Conservation (phyloP, 2,888 invertebrate genomes). For the Nebria brevicollis region DNA sequence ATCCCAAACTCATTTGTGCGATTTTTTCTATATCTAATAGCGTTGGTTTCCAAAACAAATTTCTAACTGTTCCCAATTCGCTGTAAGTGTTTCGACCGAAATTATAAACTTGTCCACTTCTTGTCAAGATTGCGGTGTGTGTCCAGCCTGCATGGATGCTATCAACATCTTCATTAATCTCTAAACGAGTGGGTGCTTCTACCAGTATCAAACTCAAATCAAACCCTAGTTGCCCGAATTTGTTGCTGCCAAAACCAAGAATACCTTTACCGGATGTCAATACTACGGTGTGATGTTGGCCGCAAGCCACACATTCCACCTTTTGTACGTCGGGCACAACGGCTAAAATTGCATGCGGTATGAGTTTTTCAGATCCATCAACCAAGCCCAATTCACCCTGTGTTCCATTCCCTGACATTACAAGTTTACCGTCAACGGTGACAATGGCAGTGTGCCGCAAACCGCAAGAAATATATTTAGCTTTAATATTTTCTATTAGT, state of each 20-base stretch:
- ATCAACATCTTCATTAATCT: slow-evolving; percentile 67
- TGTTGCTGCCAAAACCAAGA: slow-evolving; percentile 86
- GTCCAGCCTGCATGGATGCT: slow-evolving; percentile 81
- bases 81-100: slow-evolving; percentile 88
- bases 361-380: slow-evolving; percentile 53
- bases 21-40: slow-evolving; percentile 66
- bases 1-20: slow-evolving; percentile 74
- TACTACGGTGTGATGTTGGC: slow-evolving; percentile 82
- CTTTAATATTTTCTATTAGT: slow-evolving; percentile 58
- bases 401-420: slow-evolving; percentile 73
- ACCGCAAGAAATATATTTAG: slow-evolving; percentile 73
- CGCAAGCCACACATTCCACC: slow-evolving; percentile 76
- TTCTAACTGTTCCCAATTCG: slow-evolving; percentile 71
- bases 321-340: slow-evolving; percentile 67
- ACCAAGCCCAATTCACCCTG: slow-evolving; percentile 76
- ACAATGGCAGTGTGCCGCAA: slow-evolving; percentile 75
- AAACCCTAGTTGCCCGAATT: slow-evolving; percentile 79
- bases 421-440: slow-evolving; percentile 70
- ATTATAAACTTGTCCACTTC: slow-evolving; percentile 71
- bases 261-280: slow-evolving; percentile 68
- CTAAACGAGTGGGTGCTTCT: slow-evolving; percentile 65
- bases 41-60: slow-evolving; percentile 63
- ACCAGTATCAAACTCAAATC: slow-evolving; percentile 64
- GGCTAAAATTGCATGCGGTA: slow-evolving; percentile 61
- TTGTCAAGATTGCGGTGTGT: slow-evolving; percentile 74